phyloP scores from a whole-genome alignment of 92 coral and sea anemone genomes.

The Metridium senile region DNA sequence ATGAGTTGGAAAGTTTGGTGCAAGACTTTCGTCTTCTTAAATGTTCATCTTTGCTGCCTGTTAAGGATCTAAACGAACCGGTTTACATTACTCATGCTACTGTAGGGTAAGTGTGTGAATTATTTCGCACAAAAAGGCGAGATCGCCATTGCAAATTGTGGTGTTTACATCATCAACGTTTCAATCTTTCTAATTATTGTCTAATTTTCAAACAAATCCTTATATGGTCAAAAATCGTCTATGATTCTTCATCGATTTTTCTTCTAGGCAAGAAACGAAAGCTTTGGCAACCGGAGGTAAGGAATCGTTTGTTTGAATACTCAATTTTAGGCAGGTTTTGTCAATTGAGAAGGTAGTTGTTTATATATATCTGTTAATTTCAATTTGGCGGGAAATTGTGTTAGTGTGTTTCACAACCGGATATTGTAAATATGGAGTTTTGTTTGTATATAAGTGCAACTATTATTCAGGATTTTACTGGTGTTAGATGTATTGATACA shows the following conservation, averaged over 20 bases:
- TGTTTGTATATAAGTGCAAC: too few species aligned
- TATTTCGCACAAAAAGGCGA: not conserved
- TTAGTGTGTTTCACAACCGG: too few species aligned
- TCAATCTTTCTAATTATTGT: too few species aligned
- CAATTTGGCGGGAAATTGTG: not conserved
- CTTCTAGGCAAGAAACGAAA: conserved; percentile 48
- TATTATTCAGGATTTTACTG: too few species aligned
- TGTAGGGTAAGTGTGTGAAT: conserved; percentile 22
- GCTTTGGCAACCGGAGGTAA: conserved; percentile 62
- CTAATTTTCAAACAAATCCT: too few species aligned
- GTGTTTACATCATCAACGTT: not conserved
- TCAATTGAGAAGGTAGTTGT: not conserved
- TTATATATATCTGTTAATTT: not conserved
- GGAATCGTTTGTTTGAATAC: not conserved
- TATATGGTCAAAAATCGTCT: too few species aligned
- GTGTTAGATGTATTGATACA: too few species aligned
- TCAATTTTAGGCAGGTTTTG: not conserved
- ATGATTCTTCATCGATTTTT: too few species aligned
- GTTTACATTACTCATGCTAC: conserved; percentile 44
- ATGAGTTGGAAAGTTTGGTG: conserved; percentile 28
- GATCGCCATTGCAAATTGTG: not conserved
- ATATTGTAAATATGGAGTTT: too few species aligned
- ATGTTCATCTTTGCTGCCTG: conserved; percentile 29
- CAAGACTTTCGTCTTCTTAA: conserved; percentile 28
- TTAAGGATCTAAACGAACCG: not conserved